Evolutionary conservation across 2,113 vertebrate species (phyloP).

Genomic region (Chrysemys picta): DNA sequence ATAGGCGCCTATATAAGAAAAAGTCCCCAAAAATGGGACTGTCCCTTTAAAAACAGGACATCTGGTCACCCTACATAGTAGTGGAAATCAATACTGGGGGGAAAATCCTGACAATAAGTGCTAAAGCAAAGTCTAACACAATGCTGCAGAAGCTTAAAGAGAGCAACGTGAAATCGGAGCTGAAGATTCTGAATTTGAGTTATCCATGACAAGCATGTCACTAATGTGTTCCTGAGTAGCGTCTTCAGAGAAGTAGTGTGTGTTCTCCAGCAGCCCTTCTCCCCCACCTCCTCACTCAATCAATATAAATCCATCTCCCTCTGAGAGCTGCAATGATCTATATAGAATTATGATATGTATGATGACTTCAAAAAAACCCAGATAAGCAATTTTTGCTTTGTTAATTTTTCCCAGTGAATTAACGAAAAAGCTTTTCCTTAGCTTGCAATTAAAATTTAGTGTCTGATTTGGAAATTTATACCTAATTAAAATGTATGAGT

Average conservation of each 20-base stretch:
- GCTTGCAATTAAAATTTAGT: slow-evolving; percentile 84
- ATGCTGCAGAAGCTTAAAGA: slow-evolving; percentile 58
- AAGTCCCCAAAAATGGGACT: too few species aligned
- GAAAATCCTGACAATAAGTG: slow-evolving; percentile 48
- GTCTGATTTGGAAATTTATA: slow-evolving; percentile 81
- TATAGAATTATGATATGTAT: slow-evolving; percentile 72
- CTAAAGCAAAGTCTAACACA: slow-evolving; percentile 31
- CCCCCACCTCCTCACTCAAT: slow-evolving; percentile 59
- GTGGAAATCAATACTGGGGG: slow-evolving; percentile 66
- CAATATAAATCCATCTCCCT: slow-evolving; percentile 78
- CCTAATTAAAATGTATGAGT: slow-evolving; percentile 81
- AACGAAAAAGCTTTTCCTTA: slow-evolving; percentile 80
- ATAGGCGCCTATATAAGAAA: too few species aligned
- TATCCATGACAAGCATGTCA: slow-evolving; percentile 55
- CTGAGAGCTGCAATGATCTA: slow-evolving; percentile 69
- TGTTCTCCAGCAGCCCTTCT: slow-evolving; percentile 56
- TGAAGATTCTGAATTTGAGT: slow-evolving; percentile 29
- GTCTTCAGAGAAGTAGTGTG: slow-evolving; percentile 58
- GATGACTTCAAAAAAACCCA: slow-evolving; percentile 75
- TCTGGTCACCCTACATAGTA: slow-evolving; percentile 17
- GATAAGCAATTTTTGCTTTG: slow-evolving; percentile 80
- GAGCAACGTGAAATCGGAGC: slow-evolving; percentile 64
- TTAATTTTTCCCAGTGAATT: slow-evolving; percentile 82
- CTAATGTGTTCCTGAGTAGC: slow-evolving; percentile 55
- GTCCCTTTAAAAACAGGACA: too few species aligned